Base-by-base conservation (phyloP, 2,113 vertebrate species). In the Carassius auratus region DNA sequence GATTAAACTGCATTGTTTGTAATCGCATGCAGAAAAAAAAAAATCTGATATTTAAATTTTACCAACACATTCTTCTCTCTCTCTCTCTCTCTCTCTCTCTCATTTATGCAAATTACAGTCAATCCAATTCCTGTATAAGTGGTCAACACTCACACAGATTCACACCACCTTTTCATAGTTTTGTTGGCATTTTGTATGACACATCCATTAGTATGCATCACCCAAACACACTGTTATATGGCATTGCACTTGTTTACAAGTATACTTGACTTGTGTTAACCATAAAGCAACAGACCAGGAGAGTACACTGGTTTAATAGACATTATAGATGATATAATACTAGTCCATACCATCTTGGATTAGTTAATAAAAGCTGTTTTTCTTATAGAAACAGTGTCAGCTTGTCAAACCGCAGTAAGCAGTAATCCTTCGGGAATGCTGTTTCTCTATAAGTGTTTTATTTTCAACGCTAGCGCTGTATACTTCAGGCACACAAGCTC, bases 391-490 rank as follows among this genome's bases (percentile, higher is more conserved):
- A 64, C 23, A 13, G 61, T 64, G 23, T 68, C 42, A 45, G 38
- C 3, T 68, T 68, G 30, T 59, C 62, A 59, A 12, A 83, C 52
- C 45, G 8, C 19, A 83, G 33, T 78, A 73, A 86, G 80, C 45
- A 30, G 21, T 74, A 69, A 62, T 74, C 81, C 61, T 55, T 17
- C 2, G 33, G 52, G 62, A 71, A 76, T 36, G n/a, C 62, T 83
- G 64, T 77, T 55, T 55, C 15, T 55, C 5, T 5, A 55, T 55
- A 14, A 52, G 52, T 17, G 52, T 55, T 77, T 83, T 66, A 78
- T 86, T 86, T 82, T 83, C 73, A 83, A 61, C 10, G 45, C 45
- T 48, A 48, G 12, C 3, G 45, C 45, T 48, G 45, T 48, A 48
- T 48, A 48, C 45, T 48, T 48, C 45, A 48, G 45, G 59, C 74